A percentile compares a stretch with the other conserved stretches of the same genome.
Evolutionary conservation across 2,888 invertebrate genomes (phyloP).

Genomic region (Dione juno): DNA sequence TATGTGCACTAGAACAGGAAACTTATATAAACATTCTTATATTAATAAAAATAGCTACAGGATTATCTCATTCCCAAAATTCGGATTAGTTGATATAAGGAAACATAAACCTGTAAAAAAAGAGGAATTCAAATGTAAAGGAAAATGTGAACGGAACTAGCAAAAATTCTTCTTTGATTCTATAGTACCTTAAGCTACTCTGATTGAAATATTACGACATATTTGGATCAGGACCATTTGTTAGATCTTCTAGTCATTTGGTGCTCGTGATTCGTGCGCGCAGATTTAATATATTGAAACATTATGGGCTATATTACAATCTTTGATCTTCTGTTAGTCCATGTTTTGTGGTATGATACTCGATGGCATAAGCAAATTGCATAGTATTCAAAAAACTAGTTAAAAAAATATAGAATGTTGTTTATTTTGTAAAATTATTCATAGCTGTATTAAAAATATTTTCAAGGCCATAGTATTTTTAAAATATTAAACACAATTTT

Average conservation of each 20-base stretch:
- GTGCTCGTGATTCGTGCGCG: conserved; percentile 4
- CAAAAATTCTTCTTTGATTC: not conserved
- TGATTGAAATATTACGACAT: conserved; percentile 33
- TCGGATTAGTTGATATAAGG: not conserved
- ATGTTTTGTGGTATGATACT: not conserved
- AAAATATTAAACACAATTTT: too few species aligned
- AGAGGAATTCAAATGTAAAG: too few species aligned
- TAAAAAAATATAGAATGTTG: too few species aligned
- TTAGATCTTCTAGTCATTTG: conserved; percentile 31
- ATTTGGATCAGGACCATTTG: conserved; percentile 27
- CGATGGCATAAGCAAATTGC: not conserved
- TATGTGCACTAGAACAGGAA: conserved; percentile 85
- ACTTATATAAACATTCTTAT: not conserved
- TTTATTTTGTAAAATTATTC: too few species aligned
- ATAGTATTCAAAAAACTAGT: not conserved
- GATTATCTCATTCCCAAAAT: not conserved
- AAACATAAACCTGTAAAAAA: not conserved
- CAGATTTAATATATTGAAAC: conserved; percentile 11
- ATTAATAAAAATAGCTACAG: not conserved
- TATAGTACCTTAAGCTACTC: conserved; percentile 6
- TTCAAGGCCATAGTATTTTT: too few species aligned
- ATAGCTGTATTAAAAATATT: too few species aligned
- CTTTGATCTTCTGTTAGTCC: not conserved
- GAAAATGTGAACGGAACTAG: not conserved
- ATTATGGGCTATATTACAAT: not conserved